Evolutionary conservation across 2,888 invertebrate genomes (phyloP).

Genomic region (Dioctria linearis): DNA sequence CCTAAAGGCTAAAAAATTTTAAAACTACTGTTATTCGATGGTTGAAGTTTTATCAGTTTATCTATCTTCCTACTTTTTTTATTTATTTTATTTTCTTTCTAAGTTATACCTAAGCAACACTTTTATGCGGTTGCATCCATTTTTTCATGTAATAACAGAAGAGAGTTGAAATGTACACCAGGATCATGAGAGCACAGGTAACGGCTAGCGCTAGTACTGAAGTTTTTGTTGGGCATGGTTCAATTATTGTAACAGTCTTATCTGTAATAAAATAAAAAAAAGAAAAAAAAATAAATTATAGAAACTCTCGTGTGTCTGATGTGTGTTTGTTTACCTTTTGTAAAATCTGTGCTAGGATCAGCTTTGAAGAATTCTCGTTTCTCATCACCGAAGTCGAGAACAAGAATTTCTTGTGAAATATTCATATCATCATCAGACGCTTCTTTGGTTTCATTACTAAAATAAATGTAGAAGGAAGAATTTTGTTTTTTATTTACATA

Average conservation of each 20-base stretch:
- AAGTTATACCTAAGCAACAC: slow-evolving; percentile 75
- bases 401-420: slow-evolving; percentile 93
- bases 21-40: slow-evolving; percentile 53
- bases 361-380: slow-evolving; percentile 85
- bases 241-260: slow-evolving; percentile 91
- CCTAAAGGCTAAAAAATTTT: slow-evolving; percentile 37
- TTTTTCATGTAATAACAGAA: slow-evolving; percentile 96
- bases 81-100: slow-evolving; percentile 18
- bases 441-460: slow-evolving; percentile 75
- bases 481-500: not conserved
- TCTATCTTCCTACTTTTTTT: slow-evolving; percentile 24
- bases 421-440: slow-evolving; percentile 81
- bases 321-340: slow-evolving; percentile 75
- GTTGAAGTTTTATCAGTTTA: slow-evolving; percentile 42
- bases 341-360: slow-evolving; percentile 83
- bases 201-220: slow-evolving; percentile 93
- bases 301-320: not conserved
- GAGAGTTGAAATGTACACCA: slow-evolving; percentile 91
- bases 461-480: slow-evolving; percentile 61
- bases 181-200: slow-evolving; percentile 89
- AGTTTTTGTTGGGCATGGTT: slow-evolving; percentile 92
- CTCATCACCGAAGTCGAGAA: slow-evolving; percentile 93
- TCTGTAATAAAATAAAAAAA: slow-evolving; percentile 72
- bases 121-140: slow-evolving; percentile 89
- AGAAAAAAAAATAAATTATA: too few species aligned